Percentiles rank a stretch among this genome's conserved stretches.
phyloP scores from a whole-genome alignment of 1,140 invertebrate genomes.

The Drosophila nannoptera region DNA sequence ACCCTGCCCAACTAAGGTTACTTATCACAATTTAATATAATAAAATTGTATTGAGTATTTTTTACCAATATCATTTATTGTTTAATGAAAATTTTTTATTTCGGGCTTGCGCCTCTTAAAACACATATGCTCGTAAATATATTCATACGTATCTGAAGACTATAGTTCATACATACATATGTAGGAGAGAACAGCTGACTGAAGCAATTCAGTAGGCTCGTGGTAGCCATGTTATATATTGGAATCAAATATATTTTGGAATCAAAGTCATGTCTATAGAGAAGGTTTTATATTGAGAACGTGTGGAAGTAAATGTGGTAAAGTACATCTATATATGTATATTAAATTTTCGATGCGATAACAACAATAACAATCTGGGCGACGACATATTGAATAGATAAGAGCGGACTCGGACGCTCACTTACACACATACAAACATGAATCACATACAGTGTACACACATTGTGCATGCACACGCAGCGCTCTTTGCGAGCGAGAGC shows the following conservation, averaged over 20 bases:
- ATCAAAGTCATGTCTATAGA: constrained; percentile 26
- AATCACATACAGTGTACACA: constrained; percentile 1
- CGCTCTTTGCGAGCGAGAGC: constrained; percentile 46
- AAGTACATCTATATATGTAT: constrained; percentile 54
- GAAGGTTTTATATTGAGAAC: constrained; percentile 56
- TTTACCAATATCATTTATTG: too few species aligned
- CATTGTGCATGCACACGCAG: constrained; percentile 28
- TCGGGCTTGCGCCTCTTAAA: too few species aligned
- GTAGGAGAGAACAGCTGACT: constrained; percentile 77
- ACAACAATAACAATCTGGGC: constrained; percentile 40
- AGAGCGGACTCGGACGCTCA: constrained; percentile 27
- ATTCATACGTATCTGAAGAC: not conserved
- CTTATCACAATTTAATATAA: too few species aligned
- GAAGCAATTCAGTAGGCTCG: constrained; percentile 31
- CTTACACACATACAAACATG: constrained; percentile 18
- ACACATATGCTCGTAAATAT: too few species aligned
- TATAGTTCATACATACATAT: constrained; percentile 9
- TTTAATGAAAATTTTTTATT: too few species aligned
- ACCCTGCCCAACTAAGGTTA: constrained; percentile 7
- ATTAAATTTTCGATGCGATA: constrained; percentile 60
- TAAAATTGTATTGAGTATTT: too few species aligned
- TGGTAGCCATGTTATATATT: constrained; percentile 54
- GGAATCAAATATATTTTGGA: constrained; percentile 14
- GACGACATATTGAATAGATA: constrained; percentile 72
- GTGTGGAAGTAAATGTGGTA: constrained; percentile 58